phyloP scores from a whole-genome alignment of 2,888 invertebrate genomes.

The Parochlus steinenii region DNA sequence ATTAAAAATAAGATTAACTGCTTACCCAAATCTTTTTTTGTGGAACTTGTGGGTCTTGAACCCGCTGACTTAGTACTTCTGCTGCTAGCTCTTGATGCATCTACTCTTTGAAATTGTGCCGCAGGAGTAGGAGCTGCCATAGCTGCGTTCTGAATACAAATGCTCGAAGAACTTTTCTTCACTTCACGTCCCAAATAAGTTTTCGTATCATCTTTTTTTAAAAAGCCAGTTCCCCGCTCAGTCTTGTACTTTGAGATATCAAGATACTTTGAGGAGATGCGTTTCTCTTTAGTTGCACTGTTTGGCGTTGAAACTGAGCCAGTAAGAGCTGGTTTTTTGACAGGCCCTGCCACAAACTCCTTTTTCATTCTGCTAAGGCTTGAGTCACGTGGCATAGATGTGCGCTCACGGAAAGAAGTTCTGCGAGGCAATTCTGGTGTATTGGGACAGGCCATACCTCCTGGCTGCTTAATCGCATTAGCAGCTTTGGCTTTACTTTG shows the following conservation, averaged over 20 bases:
- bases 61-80: slow-evolving; percentile 25
- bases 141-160: slow-evolving; percentile 25
- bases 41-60: slow-evolving; percentile 13
- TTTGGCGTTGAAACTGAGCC: slow-evolving; percentile 12
- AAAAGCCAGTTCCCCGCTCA: slow-evolving; percentile 31
- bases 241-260: slow-evolving; percentile 46
- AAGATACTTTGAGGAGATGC: slow-evolving; percentile 34
- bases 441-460: slow-evolving; percentile 33
- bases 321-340: slow-evolving; percentile 17
- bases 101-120: slow-evolving; percentile 24
- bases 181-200: slow-evolving; percentile 23
- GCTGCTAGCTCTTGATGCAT: slow-evolving; percentile 25
- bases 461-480: slow-evolving; percentile 15
- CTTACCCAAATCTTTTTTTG: background rate
- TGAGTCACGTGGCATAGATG: slow-evolving; percentile 30
- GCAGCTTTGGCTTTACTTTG: slow-evolving; percentile 25
- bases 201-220: slow-evolving; percentile 38
- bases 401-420: slow-evolving; percentile 19
- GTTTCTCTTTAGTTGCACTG: slow-evolving; percentile 9
- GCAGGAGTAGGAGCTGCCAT: too few relatives aligned
- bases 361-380: slow-evolving; percentile 28
- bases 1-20: background rate
- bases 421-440: slow-evolving; percentile 37
- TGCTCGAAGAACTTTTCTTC: slow-evolving; percentile 28
- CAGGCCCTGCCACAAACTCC: slow-evolving; percentile 24